Base-by-base conservation (phyloP, 2,113 vertebrate species). In the Jaculus jaculus region DNA sequence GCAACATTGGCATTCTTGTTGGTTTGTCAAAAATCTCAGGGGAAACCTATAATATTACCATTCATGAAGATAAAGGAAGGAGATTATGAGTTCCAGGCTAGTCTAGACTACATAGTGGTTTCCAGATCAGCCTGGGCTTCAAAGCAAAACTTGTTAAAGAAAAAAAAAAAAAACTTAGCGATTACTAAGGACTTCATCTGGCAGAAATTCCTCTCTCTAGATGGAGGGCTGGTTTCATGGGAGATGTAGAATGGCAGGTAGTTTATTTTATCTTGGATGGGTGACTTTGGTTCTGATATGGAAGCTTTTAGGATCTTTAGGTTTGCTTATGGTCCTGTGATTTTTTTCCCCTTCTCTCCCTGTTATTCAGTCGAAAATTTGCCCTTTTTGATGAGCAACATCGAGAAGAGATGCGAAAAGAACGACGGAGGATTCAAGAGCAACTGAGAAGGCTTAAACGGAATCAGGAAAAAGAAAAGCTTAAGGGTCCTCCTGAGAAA, bases 331-430 rank as follows among this genome's bases (percentile, higher is more conserved):
- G 47, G 32, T 91, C 51, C 63, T 79, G 20, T 95, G 58, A 78
- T 92, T 54, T 65, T 51, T 54, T 12, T 34, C 13, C 26, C 32
- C 61, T 12, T 47, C 11, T 21, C 34, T 69, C 30, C 58, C 23
- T 17, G 4, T 75, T 58, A 10, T 96, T 39, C 91, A 99, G 99
- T 96, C 98, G 99, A 37, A 99, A 99, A 98, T 99, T 99, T 98
- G 99, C 99, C 30, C 98, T 99, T 1, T 99, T 99, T 75, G 99
- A 99, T 1, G 99, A 99, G 94, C 99, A 99, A 97, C 99, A 99
- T 97, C 98, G 99, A n/a, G 99, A 99, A 97, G 99, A 99, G 97
- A 99, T 99, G 99, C 98, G 99, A 93, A 99, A 99, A 96, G 99
- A 99, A 94, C 97, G 99, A 1, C 98, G 99, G 39, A 98, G 99